Percentiles rank a stretch among this genome's conserved stretches.
Conservation (phyloP, 2,113 vertebrate species). For the Saccopteryx bilineata region DNA sequence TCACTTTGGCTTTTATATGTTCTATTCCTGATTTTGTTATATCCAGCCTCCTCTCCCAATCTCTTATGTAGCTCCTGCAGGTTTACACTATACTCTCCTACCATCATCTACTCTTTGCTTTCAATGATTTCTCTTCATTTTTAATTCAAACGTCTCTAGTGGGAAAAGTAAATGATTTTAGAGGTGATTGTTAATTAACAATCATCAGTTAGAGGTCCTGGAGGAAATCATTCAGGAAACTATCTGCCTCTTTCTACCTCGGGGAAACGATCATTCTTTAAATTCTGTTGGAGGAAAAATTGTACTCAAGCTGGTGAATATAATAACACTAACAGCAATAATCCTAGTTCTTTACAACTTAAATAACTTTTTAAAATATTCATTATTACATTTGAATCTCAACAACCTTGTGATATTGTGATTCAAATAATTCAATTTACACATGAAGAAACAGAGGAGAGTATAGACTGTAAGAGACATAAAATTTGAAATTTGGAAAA, state of each 20-base stretch:
- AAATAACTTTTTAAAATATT: not conserved
- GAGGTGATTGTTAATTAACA: not conserved
- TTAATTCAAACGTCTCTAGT: constrained; percentile 4
- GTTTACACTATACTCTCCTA: not conserved
- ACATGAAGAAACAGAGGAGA: not conserved
- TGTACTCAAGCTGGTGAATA: not conserved
- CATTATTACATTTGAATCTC: constrained; percentile 25
- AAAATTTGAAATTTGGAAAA: not conserved
- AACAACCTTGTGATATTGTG: not conserved
- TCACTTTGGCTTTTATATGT: constrained; percentile 12
- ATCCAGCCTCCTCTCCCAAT: not conserved
- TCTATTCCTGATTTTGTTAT: not conserved
- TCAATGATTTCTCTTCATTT: not conserved
- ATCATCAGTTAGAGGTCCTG: not conserved
- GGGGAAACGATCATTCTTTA: not conserved
- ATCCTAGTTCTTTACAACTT: constrained; percentile 46
- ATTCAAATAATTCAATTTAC: constrained; percentile 14
- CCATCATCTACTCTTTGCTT: not conserved
- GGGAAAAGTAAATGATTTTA: constrained; percentile 14
- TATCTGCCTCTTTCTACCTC: not conserved
- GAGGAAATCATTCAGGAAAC: constrained; percentile 30
- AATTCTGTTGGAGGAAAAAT: constrained; percentile 38
- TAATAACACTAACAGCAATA: constrained; percentile 1
- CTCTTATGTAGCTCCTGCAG: not conserved
- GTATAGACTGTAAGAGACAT: constrained; percentile 19